phyloP scores from a whole-genome alignment of 2,888 invertebrate species.

The Tridacna crocea region DNA sequence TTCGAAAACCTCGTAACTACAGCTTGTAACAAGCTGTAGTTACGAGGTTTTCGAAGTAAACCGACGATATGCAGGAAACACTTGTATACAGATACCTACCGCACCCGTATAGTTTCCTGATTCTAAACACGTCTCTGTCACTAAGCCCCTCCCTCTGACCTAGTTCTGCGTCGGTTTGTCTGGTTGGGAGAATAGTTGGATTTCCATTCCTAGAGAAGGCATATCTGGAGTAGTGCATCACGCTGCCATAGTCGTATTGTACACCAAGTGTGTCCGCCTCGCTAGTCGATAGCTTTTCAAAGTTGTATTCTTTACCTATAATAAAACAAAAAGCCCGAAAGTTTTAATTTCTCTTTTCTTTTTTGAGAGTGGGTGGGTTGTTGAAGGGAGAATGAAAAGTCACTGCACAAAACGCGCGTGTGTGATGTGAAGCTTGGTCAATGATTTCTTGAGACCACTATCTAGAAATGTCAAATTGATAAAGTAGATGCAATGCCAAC shows the following conservation, averaged over 20 bases:
- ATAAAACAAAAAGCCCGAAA: too few species aligned
- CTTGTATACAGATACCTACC: constrained; percentile 39
- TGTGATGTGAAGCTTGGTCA: too few species aligned
- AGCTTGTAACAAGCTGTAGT: too few species aligned
- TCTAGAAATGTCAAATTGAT: too few species aligned
- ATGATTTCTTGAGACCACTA: too few species aligned
- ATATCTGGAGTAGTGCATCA: constrained; percentile 74
- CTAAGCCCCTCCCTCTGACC: constrained; percentile 70
- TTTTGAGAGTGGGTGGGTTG: not conserved
- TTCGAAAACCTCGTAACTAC: too few species aligned
- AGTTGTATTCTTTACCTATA: constrained; percentile 68
- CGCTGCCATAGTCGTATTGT: constrained; percentile 71
- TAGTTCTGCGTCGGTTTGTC: constrained; percentile 59
- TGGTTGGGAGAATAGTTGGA: constrained; percentile 67
- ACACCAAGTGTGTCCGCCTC: constrained; percentile 69
- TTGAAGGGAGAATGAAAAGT: too few species aligned
- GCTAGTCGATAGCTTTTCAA: constrained; percentile 61
- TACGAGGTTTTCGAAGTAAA: too few species aligned
- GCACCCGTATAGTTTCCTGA: constrained; percentile 67
- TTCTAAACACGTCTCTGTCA: constrained; percentile 59
- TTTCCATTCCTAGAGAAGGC: constrained; percentile 72
- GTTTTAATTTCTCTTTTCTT: too few species aligned
- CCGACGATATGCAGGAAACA: too few species aligned
- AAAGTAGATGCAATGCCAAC: too few species aligned
- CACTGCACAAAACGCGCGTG: too few species aligned